These are phyloP conservation scores for Drosophila bunnanda DNA, from an alignment of 2,888 invertebrate species.

Conservation along the genomic window DNA sequence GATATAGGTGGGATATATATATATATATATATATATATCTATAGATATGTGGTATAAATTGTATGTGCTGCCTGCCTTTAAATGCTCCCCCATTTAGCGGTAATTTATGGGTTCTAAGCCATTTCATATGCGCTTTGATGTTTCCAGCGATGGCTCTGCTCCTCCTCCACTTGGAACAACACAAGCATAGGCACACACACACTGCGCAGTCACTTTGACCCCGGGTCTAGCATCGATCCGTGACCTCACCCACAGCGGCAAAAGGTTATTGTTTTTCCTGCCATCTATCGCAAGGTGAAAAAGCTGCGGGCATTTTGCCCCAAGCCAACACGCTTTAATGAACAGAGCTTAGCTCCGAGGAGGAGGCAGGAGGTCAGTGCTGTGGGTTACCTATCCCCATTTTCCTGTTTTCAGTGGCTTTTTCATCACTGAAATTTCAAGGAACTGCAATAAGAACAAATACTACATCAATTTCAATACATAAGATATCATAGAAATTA, in stretches of 20 bases:
- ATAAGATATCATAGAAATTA: not conserved
- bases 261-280: conserved; percentile 4
- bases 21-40: not conserved
- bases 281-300: conserved; percentile 3
- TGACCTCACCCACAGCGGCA: conserved; percentile 9
- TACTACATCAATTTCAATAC: not conserved
- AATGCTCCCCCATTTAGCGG: conserved; percentile 24
- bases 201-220: conserved; percentile 29
- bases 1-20: not conserved
- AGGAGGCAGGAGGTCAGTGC: not conserved
- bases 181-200: conserved; percentile 15
- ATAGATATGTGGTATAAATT: not conserved
- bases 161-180: not conserved
- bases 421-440: not conserved
- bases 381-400: too few relatives aligned
- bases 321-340: conserved; percentile 17
- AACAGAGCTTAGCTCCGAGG: not conserved
- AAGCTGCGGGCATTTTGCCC: conserved; percentile 14
- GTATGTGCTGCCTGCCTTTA: conserved; percentile 2
- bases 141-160: conserved; percentile 16
- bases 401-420: too few relatives aligned
- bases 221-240: conserved; percentile 22
- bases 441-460: not conserved
- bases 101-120: conserved; percentile 38
- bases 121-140: conserved; percentile 27